These are phyloP conservation scores for Anthrax anthrax DNA, from an alignment of 2,888 invertebrate genomes.

Conservation along the genomic window DNA sequence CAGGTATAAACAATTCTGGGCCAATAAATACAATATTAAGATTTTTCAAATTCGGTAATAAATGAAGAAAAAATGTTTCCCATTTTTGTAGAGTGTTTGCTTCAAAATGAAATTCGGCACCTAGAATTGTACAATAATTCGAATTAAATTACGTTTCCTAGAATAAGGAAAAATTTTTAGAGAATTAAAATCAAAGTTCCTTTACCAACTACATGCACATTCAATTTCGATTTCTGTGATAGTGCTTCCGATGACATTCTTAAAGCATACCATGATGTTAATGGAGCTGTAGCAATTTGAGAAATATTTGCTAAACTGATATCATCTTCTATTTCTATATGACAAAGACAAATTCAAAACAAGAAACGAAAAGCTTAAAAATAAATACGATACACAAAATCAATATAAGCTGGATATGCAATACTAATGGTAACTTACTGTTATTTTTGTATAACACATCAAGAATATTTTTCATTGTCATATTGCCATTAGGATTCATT, in stretches of 20 bases:
- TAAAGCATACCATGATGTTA: constrained; percentile 45
- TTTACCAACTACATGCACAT: constrained; percentile 27
- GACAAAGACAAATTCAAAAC: background rate
- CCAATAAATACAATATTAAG: constrained; percentile 49
- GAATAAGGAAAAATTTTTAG: background rate
- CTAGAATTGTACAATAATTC: constrained; percentile 32
- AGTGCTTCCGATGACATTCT: constrained; percentile 29
- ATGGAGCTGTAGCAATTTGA: constrained; percentile 48
- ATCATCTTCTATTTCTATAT: constrained; percentile 25
- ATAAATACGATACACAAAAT: too few species aligned
- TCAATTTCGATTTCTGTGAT: constrained; percentile 18
- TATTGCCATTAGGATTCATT: constrained; percentile 20
- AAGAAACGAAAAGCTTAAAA: background rate
- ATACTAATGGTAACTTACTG: too few species aligned
- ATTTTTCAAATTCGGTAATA: constrained; percentile 40
- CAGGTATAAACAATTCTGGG: constrained; percentile 45
- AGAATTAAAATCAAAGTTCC: background rate
- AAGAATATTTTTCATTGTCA: constrained; percentile 23
- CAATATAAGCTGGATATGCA: too few species aligned
- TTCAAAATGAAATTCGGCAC: constrained; percentile 60
- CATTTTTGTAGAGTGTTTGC: constrained; percentile 51
- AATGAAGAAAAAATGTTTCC: constrained; percentile 55
- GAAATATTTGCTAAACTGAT: constrained; percentile 48
- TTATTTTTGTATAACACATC: background rate
- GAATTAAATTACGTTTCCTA: too few species aligned